Percentiles rank a stretch among this genome's conserved stretches.
phyloP scores from a whole-genome alignment of 2,797 vertebrate genomes.

The Chelon auratus region DNA sequence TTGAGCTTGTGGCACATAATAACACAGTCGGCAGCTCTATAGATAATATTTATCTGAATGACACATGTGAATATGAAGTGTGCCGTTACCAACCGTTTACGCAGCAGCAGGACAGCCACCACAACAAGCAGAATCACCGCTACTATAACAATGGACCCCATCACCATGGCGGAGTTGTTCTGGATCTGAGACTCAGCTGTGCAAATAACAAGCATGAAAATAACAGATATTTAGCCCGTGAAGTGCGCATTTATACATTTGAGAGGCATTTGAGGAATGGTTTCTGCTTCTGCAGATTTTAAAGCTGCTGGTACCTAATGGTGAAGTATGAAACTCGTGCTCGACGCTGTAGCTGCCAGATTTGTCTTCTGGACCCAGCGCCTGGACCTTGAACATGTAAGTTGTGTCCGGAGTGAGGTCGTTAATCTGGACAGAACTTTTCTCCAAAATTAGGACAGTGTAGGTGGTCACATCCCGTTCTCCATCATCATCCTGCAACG shows the following conservation, averaged over 20 bases:
- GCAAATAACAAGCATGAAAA: slow-evolving; percentile 15
- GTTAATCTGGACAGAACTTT: slow-evolving; percentile 86
- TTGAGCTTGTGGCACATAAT: slow-evolving; percentile 54
- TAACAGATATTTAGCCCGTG: slow-evolving; percentile 11
- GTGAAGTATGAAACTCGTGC: slow-evolving; percentile 90
- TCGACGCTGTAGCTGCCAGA: slow-evolving; percentile 88
- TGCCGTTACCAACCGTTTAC: slow-evolving; percentile 82
- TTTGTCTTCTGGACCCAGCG: slow-evolving; percentile 86
- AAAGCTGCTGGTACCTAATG: slow-evolving; percentile 73
- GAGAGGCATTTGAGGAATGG: neutral
- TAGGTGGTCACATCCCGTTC: slow-evolving; percentile 92
- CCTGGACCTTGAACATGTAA: slow-evolving; percentile 93
- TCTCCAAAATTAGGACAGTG: slow-evolving; percentile 91
- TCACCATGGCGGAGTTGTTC: slow-evolving; percentile 83
- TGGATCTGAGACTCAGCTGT: slow-evolving; percentile 81
- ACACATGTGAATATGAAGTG: slow-evolving; percentile 34
- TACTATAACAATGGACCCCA: slow-evolving; percentile 79
- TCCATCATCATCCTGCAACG: slow-evolving; percentile 72
- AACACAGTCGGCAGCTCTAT: slow-evolving; percentile 51
- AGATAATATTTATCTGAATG: slow-evolving; percentile 67
- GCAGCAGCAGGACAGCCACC: slow-evolving; percentile 83
- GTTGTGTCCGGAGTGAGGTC: slow-evolving; percentile 89
- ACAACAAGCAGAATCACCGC: slow-evolving; percentile 83
- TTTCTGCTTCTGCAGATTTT: neutral
- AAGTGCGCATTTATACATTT: neutral